phyloP scores from a whole-genome alignment of 1,140 invertebrate species.

The Nasonia giraulti region DNA sequence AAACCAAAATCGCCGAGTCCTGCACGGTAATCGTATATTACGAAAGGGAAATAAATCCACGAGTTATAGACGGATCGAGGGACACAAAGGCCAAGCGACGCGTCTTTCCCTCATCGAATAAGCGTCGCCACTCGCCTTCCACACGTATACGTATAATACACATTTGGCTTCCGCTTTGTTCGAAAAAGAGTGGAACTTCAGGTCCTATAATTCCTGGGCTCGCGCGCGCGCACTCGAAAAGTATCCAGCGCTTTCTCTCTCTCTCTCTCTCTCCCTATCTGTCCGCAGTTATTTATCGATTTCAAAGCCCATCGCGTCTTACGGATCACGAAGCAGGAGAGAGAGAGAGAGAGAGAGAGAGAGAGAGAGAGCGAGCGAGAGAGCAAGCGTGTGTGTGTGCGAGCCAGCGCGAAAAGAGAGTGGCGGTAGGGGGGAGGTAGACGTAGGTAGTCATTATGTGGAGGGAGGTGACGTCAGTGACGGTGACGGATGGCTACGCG shows the following conservation, averaged over 20 bases:
- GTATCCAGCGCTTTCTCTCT: background rate
- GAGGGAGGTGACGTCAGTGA: constrained; percentile 74
- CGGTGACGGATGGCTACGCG: constrained; percentile 75
- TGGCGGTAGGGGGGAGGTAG: constrained; percentile 37
- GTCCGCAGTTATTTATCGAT: constrained; percentile 51
- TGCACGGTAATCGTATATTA: background rate
- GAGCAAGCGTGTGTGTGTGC: background rate
- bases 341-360: background rate
- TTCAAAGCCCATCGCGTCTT: constrained; percentile 50
- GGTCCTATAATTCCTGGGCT: constrained; percentile 35
- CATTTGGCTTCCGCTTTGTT: constrained; percentile 14
- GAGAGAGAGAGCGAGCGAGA: background rate
- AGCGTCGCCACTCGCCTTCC: background rate
- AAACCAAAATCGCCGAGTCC: background rate
- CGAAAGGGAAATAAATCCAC: background rate
- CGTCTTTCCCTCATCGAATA: background rate
- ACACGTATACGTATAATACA: background rate
- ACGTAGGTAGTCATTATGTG: constrained; percentile 72
- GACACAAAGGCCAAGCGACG: no score
- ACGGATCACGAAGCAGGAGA: constrained; percentile 42
- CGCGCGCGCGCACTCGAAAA: constrained; percentile 4
- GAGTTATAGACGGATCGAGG: no score
- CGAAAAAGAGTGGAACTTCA: constrained; percentile 35
- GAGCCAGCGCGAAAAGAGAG: constrained; percentile 42
- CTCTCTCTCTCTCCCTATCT: constrained; percentile 34